Conservation (phyloP, 2,888 invertebrate species). For the Microplitis deprimator region DNA sequence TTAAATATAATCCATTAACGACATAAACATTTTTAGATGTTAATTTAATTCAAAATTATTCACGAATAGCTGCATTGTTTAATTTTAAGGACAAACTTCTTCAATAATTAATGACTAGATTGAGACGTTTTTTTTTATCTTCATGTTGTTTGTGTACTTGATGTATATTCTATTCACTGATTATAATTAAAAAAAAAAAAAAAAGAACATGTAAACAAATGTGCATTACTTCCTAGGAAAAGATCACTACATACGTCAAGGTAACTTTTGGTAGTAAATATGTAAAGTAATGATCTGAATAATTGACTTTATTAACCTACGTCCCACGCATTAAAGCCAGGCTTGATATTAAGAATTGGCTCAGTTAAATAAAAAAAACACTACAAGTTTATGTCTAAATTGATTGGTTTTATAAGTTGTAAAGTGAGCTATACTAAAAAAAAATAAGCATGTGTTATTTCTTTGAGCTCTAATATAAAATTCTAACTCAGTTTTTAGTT, state of each 20-base stretch:
- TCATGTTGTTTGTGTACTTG: too few relatives aligned
- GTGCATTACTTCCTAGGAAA: neutral
- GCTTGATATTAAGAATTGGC: too few relatives aligned
- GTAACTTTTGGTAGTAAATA: conserved; percentile 9
- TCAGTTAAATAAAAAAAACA: too few relatives aligned
- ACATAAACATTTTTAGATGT: neutral
- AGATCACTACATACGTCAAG: conserved; percentile 7
- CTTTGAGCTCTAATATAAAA: too few relatives aligned
- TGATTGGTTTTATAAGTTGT: too few relatives aligned
- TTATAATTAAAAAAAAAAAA: neutral
- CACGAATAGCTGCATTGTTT: neutral
- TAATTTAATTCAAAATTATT: neutral
- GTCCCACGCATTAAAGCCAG: neutral
- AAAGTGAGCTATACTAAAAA: too few relatives aligned
- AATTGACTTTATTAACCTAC: conserved; percentile 27
- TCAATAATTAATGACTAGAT: neutral
- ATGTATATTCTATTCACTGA: neutral
- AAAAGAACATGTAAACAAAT: neutral
- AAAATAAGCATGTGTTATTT: too few relatives aligned
- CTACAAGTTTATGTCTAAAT: too few relatives aligned
- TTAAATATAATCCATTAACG: neutral
- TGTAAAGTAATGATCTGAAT: conserved; percentile 17
- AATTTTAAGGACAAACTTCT: neutral
- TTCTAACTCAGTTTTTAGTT: too few relatives aligned
- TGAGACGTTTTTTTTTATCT: neutral